Percentiles rank a stretch among this genome's conserved stretches.
phyloP scores from a whole-genome alignment of 2,113 vertebrate genomes.

The Hymenochirus boettgeri region DNA sequence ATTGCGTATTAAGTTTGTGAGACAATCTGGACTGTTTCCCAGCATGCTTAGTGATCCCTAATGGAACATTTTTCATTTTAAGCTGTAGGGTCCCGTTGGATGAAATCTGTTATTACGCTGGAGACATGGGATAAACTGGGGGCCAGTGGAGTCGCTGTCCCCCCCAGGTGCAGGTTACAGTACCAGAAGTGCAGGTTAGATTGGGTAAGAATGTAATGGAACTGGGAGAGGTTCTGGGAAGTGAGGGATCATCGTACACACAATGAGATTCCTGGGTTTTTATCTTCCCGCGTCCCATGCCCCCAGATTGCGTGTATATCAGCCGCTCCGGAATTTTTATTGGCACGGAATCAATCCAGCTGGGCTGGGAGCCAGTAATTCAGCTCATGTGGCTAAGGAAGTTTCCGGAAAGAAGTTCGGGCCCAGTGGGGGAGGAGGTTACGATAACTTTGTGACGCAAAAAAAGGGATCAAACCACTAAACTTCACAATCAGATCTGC shows the following conservation, averaged over 20 bases:
- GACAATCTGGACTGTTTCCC: too few species aligned
- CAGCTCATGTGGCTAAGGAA: constrained; percentile 22
- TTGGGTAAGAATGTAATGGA: not conserved
- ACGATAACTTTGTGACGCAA: constrained; percentile 29
- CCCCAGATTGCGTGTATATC: constrained; percentile 36
- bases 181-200: not conserved
- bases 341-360: constrained; percentile 25
- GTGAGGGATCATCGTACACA: too few species aligned
- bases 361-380: constrained; percentile 19
- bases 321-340: constrained; percentile 34
- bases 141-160: too few species aligned
- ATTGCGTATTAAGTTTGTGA: too few species aligned
- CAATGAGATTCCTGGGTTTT: not conserved
- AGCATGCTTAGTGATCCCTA: too few species aligned
- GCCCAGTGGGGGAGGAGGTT: constrained; percentile 38
- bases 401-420: constrained; percentile 28
- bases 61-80: too few species aligned
- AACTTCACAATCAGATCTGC: too few species aligned
- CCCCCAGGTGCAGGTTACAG: not conserved
- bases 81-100: too few species aligned
- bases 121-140: too few species aligned
- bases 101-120: too few species aligned
- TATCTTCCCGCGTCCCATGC: constrained; percentile 21
- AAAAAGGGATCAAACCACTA: constrained; percentile 1
- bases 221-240: not conserved